Evolutionary conservation across 1,140 invertebrate species (phyloP).

Genomic region (Cyphomyrmex costatus): DNA sequence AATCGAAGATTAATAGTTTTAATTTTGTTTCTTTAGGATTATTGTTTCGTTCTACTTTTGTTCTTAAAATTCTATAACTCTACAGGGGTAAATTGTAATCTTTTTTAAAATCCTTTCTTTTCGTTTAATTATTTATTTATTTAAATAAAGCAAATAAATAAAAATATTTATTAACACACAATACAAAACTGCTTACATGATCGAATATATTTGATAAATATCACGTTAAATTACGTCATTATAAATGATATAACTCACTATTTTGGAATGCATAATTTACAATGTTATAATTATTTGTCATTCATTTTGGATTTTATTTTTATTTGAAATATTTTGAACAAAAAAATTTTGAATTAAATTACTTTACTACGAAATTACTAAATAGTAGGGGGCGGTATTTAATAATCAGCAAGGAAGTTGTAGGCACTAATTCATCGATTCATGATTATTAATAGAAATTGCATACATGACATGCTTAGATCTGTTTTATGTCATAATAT

Average conservation of each 20-base stretch:
- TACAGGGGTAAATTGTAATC: not conserved
- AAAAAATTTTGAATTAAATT: not conserved
- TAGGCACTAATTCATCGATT: not conserved
- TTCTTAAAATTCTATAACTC: not conserved
- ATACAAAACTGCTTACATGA: not conserved
- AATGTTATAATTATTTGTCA: constrained; percentile 2
- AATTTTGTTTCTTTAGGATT: not conserved
- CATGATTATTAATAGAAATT: constrained; percentile 22
- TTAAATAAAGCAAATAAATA: not conserved
- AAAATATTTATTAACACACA: not conserved
- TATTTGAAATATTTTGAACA: not conserved
- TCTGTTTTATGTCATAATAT: constrained; percentile 11
- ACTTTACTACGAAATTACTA: not conserved
- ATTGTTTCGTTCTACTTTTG: not conserved
- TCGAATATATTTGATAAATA: constrained; percentile 1
- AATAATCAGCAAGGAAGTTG: not conserved
- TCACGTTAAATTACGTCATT: not conserved
- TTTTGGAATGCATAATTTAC: not conserved
- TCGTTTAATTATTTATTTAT: not conserved
- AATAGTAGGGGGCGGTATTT: not conserved
- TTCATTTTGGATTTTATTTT: not conserved
- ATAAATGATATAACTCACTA: not conserved
- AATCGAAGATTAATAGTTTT: not conserved
- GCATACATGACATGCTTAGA: not conserved
- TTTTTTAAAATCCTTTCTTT: not conserved